Conservation (phyloP, 2,888 invertebrate genomes). For the Drosophila subquinaria region DNA sequence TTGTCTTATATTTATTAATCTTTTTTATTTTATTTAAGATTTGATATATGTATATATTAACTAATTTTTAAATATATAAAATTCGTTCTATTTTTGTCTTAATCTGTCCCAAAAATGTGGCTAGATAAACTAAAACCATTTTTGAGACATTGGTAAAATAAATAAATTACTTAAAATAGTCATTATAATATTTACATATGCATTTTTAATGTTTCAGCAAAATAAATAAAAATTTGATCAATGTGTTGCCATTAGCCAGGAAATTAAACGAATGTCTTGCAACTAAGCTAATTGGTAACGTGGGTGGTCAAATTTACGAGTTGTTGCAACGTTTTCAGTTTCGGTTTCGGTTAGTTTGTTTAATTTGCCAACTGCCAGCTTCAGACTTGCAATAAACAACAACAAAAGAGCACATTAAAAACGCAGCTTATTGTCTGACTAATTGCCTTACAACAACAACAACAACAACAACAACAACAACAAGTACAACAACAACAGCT, state of each 20-base stretch:
- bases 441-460: constrained; percentile 35
- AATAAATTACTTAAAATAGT: not conserved
- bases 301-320: constrained; percentile 48
- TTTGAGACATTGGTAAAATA: not conserved
- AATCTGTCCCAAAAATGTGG: too few relatives aligned
- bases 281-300: constrained; percentile 50
- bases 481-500: constrained; percentile 5
- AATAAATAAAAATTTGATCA: constrained; percentile 6
- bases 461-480: not conserved
- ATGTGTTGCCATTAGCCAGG: not conserved
- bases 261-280: constrained; percentile 7
- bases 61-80: too few relatives aligned
- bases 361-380: constrained; percentile 18
- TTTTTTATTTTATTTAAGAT: too few relatives aligned
- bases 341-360: constrained; percentile 9
- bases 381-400: not conserved
- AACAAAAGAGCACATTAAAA: constrained; percentile 32
- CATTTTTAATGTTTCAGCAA: not conserved
- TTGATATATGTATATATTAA: too few relatives aligned
- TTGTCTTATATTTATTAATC: too few relatives aligned
- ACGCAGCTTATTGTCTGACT: constrained; percentile 52
- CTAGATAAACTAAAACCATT: not conserved
- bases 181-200: not conserved
- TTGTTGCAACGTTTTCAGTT: not conserved
- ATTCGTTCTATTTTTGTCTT: too few relatives aligned